Conservation (phyloP, 2,888 invertebrate species). For the Aelia acuminata region DNA sequence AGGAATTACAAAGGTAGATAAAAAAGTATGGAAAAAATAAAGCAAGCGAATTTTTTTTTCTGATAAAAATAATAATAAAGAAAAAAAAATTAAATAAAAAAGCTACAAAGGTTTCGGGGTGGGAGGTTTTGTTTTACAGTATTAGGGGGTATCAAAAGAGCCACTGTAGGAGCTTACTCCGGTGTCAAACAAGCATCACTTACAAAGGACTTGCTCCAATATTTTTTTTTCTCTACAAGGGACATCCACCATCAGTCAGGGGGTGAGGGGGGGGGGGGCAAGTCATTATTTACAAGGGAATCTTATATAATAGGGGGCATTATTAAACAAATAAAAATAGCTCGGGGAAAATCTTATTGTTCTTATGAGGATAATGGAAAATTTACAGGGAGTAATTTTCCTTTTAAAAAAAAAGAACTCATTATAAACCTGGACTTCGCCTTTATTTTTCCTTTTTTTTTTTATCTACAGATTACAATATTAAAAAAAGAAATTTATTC, state of each 20-base stretch:
- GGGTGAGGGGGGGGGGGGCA: not conserved
- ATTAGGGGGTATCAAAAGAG: not conserved
- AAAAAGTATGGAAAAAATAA: not conserved
- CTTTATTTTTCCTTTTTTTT: not conserved
- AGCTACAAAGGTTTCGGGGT: not conserved
- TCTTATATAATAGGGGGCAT: conserved; percentile 15
- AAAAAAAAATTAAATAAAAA: not conserved
- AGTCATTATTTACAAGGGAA: conserved; percentile 1
- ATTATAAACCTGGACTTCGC: not conserved
- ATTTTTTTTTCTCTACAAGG: not conserved
- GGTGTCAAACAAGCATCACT: conserved; percentile 18
- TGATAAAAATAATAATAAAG: not conserved
- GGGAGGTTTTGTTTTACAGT: conserved; percentile 39
- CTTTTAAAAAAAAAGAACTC: not conserved
- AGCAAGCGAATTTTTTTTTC: not conserved
- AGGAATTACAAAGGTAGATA: not conserved
- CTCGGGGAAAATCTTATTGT: not conserved
- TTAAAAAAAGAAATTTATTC: not conserved
- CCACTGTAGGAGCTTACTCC: conserved; percentile 22
- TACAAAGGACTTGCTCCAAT: not conserved
- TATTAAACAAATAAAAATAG: conserved; percentile 18
- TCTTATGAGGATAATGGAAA: not conserved
- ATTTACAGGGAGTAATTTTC: conserved; percentile 2
- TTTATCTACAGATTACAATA: not conserved
- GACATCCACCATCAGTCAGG: not conserved